phyloP scores from a whole-genome alignment of 2,797 vertebrate genomes.

The Poecilia gillii region DNA sequence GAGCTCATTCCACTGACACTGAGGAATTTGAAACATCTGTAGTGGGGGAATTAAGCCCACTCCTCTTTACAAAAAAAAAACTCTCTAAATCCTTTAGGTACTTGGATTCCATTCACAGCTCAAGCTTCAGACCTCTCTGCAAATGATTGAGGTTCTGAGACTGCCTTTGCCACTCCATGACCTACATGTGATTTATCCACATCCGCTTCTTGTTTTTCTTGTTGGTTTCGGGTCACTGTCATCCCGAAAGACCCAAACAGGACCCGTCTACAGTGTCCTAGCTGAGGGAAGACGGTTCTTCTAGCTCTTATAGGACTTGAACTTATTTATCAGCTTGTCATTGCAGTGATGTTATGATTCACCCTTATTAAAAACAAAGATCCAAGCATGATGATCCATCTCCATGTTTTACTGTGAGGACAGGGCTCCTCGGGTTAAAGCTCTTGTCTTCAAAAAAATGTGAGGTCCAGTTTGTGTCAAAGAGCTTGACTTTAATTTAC shows the following conservation, averaged over 20 bases:
- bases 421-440: background rate
- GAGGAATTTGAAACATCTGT: slow-evolving; percentile 11
- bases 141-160: background rate
- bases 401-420: background rate
- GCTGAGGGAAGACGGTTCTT: background rate
- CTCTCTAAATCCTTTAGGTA: slow-evolving; percentile 12
- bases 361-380: background rate
- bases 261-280: background rate
- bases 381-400: background rate
- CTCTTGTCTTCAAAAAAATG: background rate
- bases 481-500: background rate
- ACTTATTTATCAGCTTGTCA: background rate
- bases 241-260: background rate
- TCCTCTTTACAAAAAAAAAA: background rate
- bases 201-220: background rate
- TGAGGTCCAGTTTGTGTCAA: background rate
- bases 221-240: background rate
- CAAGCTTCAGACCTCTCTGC: background rate
- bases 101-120: slow-evolving; percentile 3
- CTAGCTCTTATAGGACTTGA: background rate
- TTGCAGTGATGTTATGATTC: background rate
- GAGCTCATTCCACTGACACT: slow-evolving; percentile 3
- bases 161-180: background rate
- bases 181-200: background rate
- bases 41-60: slow-evolving; percentile 8